Percentiles rank a stretch among this genome's conserved stretches.
phyloP scores from a whole-genome alignment of 1,140 invertebrate genomes.

The Pinna nobilis region DNA sequence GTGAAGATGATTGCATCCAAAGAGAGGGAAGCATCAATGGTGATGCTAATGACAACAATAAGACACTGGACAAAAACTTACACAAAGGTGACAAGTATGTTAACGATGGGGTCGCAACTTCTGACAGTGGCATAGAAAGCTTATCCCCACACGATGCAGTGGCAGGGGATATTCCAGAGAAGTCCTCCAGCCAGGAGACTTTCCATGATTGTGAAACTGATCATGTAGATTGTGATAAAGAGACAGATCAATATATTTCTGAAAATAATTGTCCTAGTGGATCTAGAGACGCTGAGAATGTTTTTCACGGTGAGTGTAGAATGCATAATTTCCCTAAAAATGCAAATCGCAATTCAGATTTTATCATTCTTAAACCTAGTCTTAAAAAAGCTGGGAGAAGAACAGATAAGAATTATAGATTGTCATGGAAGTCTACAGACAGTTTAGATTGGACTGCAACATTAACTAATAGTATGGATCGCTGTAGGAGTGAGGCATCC shows the following conservation, averaged over 20 bases:
- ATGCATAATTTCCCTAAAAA: slow-evolving; percentile 29
- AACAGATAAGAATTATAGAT: slow-evolving; percentile 40
- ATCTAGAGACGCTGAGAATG: slow-evolving; percentile 8
- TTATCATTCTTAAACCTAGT: slow-evolving; percentile 54
- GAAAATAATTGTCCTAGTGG: slow-evolving; percentile 1
- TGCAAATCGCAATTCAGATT: slow-evolving; percentile 51
- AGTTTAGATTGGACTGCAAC: slow-evolving; percentile 54
- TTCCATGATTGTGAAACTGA: slow-evolving; percentile 10
- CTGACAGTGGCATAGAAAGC: slow-evolving; percentile 46
- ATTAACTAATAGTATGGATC: slow-evolving; percentile 50
- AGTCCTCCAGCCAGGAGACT: slow-evolving; percentile 36
- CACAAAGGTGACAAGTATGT: slow-evolving; percentile 8
- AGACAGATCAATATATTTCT: slow-evolving; percentile 23
- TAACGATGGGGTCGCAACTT: slow-evolving; percentile 32
- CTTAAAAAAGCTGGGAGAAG: slow-evolving; percentile 46
- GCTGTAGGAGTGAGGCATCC: slow-evolving; percentile 53
- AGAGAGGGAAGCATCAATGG: slow-evolving; percentile 39
- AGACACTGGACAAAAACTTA: slow-evolving; percentile 24
- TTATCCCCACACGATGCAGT: slow-evolving; percentile 7
- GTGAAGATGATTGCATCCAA: slow-evolving; percentile 12
- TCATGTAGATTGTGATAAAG: slow-evolving; percentile 32
- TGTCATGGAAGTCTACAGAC: slow-evolving; percentile 61
- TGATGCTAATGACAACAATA: slow-evolving; percentile 31
- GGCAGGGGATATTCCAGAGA: neutral
- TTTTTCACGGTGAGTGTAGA: slow-evolving; percentile 52